Base-by-base conservation (phyloP, 2,888 invertebrate genomes). In the Stegana nigrithorax region DNA sequence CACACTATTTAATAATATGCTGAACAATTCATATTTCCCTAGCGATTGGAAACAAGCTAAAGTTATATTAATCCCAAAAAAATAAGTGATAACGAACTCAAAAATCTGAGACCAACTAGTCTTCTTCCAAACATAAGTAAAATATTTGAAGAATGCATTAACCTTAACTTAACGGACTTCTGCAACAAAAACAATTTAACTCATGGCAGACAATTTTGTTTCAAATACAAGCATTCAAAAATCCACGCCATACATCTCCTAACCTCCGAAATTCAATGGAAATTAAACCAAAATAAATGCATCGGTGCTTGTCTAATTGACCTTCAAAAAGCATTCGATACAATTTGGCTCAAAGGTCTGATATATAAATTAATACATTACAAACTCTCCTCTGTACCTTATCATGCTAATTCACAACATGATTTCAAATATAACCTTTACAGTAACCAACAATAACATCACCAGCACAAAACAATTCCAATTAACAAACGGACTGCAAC, bases 181-280 rank as follows among this genome's bases (percentile, higher is more conserved):
- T n/a, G n/a, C n/a, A 19, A 17, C 12, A 45, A 19, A 45, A n/a
- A n/a, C n/a, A 10, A 36, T n/a, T 36, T 19, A 23, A 25, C 7
- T 14, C 45, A 36, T 10, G 39, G 59, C 26, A 32, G 26, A 21
- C 44, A 42, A 14, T 53, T 53, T 23, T 25, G 32, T 1, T 44
- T 53, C 32, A 53, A 62, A 51, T 29, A 44, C 42, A 58, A n/a
- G 32, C 59, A 62, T 23, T 50, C 47, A n/a, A 59, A 55, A 2
- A 27, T 44, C 12, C 62, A 62, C 25, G 50, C 57, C 25, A 57
- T 58, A 6, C 36, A 63, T 21, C 44, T 36, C 1, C 25, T 63
- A 36, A 7, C 45, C 5, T 60, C 56, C n/a, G 17, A 60, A 25
- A 59, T 59, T 12, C 6, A 45, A 10, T 59, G 60, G 57, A 56